Evolutionary conservation across 2,888 invertebrate genomes (phyloP), one percentile per base, ranked within the genome.

Genomic region (Platynereis dumerilii): DNA sequence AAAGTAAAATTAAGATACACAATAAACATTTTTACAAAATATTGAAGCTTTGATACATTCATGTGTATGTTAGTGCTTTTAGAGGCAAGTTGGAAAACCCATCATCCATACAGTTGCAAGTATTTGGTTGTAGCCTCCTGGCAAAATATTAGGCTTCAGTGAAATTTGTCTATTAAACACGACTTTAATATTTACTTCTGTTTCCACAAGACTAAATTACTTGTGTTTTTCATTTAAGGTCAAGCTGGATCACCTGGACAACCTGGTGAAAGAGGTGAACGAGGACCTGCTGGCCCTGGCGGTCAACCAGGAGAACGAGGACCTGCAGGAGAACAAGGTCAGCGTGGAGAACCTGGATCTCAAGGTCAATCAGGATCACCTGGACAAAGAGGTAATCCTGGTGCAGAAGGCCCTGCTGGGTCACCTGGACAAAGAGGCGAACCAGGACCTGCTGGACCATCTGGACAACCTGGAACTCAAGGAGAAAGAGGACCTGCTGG

Each of bases 331-430:
- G 34, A 28, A 44, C 29, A 27, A 7, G 67, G 67, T 24, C 54
- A 45, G 52, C 60, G 62, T 15, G 72, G 72, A 27, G 58, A 55
- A 53, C 22, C 57, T 29, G 71, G 72, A 56, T 52, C 58, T 15
- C 34, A 52, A 53, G 58, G 71, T 39, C 66, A 62, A 44, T 52
- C 45, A 39, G 60, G 66, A 10, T 29, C 44, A 39, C 66, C 68
- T 22, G 69, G 69, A 24, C 28, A 44, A 45, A 39, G 64, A 45
- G 69, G 69, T 15, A 64, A 45, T 17, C 17, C 52, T 22, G 69
- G 69, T 22, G 45, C 44, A 27, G 17, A 24, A 27, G 68, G 68
- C 20, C 34, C 26, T 20, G 22, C 45, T n/a, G 67, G 67, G 12
- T 20, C 45, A 10, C 53, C 58, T 24, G 69, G 69, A 34, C 20